Percentiles rank a stretch among this genome's conserved stretches.
phyloP scores from a whole-genome alignment of 1,140 invertebrate genomes.

The Doryteuthis pealeii region DNA sequence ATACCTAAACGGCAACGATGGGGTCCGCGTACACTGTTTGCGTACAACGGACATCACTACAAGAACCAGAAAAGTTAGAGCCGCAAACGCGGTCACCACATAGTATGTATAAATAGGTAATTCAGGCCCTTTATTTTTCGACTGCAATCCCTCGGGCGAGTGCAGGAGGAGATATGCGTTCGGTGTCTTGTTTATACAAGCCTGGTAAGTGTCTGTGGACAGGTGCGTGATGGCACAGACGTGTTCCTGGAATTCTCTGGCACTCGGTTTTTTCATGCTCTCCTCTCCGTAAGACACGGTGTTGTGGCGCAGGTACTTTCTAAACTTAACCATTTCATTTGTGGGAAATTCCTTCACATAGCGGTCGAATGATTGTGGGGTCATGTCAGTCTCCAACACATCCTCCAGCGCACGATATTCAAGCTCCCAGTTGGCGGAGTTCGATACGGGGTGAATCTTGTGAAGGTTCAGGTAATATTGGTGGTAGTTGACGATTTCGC shows the following conservation, averaged over 20 bases:
- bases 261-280: slow-evolving; percentile 41
- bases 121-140: neutral
- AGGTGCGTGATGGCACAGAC: slow-evolving; percentile 80
- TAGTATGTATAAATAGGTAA: neutral
- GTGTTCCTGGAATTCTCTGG: slow-evolving; percentile 76
- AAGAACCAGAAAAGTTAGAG: slow-evolving; percentile 21
- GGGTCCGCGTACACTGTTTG: neutral
- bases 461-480: slow-evolving; percentile 85
- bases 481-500: slow-evolving; percentile 82
- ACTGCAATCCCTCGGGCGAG: neutral
- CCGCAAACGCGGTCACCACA: slow-evolving; percentile 28
- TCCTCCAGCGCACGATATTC: slow-evolving; percentile 74
- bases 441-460: slow-evolving; percentile 68
- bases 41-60: neutral
- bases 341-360: slow-evolving; percentile 73
- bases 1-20: neutral
- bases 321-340: slow-evolving; percentile 66
- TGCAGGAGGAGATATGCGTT: neutral
- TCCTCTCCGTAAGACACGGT: slow-evolving; percentile 63
- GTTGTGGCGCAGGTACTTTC: slow-evolving; percentile 74
- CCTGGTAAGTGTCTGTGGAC: slow-evolving; percentile 70
- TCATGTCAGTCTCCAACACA: slow-evolving; percentile 70
- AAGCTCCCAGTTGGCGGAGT: slow-evolving; percentile 72
- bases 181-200: slow-evolving; percentile 21
- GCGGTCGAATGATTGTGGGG: slow-evolving; percentile 72